A percentile compares a stretch with the other conserved stretches of the same genome.
Evolutionary conservation across 1,140 invertebrate species (phyloP).

Genomic region (Drosophila sturtevanti): DNA sequence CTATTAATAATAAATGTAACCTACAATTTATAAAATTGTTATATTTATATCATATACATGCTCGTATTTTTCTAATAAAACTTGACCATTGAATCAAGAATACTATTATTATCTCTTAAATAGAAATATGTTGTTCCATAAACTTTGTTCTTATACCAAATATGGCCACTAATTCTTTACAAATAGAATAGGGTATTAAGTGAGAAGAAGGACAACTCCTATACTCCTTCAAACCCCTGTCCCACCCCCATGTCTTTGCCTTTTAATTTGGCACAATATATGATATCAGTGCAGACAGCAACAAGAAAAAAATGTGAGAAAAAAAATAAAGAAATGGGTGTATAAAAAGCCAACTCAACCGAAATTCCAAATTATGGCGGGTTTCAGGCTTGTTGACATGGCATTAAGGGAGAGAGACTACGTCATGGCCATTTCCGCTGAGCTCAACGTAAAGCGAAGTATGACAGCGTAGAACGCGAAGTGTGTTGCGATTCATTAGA

Average conservation of each 20-base stretch:
- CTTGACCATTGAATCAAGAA: too few species aligned
- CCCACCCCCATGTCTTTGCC: neutral
- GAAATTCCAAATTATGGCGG: conserved; percentile 22
- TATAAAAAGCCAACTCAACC: conserved; percentile 7
- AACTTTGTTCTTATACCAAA: too few species aligned
- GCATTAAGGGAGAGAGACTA: conserved; percentile 33
- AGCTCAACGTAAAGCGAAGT: conserved; percentile 54
- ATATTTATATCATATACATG: too few species aligned
- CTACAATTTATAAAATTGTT: too few species aligned
- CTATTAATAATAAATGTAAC: too few species aligned
- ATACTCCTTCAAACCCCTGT: neutral
- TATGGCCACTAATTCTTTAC: too few species aligned
- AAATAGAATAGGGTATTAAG: neutral
- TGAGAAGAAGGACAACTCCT: neutral
- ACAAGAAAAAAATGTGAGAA: neutral
- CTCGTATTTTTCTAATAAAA: too few species aligned
- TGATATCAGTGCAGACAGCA: neutral
- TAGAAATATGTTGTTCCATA: too few species aligned
- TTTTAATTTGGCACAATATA: conserved; percentile 16
- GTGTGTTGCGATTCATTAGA: conserved; percentile 74
- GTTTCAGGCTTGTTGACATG: conserved; percentile 34
- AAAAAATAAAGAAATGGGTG: neutral
- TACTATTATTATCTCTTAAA: too few species aligned
- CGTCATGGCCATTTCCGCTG: conserved; percentile 39
- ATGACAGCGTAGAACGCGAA: conserved; percentile 46